Conservation (phyloP, 2,888 invertebrate species). For the Muschampia plurimacula region DNA sequence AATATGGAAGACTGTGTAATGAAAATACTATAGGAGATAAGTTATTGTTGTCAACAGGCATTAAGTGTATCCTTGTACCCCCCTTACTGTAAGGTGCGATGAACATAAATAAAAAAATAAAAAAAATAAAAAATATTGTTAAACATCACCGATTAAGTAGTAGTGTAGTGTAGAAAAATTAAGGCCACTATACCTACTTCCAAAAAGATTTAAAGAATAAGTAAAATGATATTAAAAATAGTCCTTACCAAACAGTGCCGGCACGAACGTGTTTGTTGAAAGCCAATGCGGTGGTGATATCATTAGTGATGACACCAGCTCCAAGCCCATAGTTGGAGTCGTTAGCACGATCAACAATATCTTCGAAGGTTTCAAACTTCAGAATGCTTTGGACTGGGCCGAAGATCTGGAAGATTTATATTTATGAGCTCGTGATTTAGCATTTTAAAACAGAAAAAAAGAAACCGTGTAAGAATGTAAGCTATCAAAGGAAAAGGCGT, state of each 20-base stretch:
- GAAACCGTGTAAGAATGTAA: background rate
- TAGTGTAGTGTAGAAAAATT: too few relatives aligned
- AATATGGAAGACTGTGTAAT: too few relatives aligned
- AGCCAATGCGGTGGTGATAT: constrained; percentile 91
- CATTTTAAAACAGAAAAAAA: background rate
- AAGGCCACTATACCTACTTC: too few relatives aligned
- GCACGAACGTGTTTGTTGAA: constrained; percentile 92
- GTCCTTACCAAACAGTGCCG: constrained; percentile 91
- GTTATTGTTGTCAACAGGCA: too few relatives aligned
- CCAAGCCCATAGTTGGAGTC: constrained; percentile 94
- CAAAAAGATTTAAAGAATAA: too few relatives aligned
- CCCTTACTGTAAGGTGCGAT: too few relatives aligned
- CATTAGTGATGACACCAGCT: constrained; percentile 94
- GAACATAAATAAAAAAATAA: too few relatives aligned
- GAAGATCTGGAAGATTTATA: constrained; percentile 89
- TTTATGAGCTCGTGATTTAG: background rate
- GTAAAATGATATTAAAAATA: too few relatives aligned
- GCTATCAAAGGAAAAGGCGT: background rate
- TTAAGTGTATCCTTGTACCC: too few relatives aligned
- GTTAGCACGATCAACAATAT: constrained; percentile 94
- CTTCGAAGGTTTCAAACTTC: constrained; percentile 92
- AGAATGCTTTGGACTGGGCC: constrained; percentile 96
- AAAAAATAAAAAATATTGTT: too few relatives aligned
- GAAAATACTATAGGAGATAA: too few relatives aligned
- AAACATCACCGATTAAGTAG: too few relatives aligned